A percentile compares a stretch with the other conserved stretches of the same genome.
These are phyloP conservation scores for Mayetiola destructor DNA, from an alignment of 2,888 invertebrate species.

Conservation along the genomic window DNA sequence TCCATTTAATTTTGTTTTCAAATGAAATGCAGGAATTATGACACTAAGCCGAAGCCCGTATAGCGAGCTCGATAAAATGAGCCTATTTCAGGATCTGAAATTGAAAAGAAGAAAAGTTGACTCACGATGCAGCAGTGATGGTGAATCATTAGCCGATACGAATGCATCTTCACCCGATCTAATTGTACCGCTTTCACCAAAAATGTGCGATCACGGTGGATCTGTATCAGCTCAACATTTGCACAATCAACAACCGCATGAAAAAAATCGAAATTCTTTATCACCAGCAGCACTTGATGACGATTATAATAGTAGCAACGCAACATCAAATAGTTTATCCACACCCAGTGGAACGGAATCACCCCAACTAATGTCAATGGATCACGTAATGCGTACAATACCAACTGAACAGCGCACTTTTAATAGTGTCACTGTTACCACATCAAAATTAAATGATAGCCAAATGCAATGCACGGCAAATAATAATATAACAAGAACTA, in stretches of 20 bases:
- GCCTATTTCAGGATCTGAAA: conserved; percentile 97
- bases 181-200: conserved; percentile 68
- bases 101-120: conserved; percentile 95
- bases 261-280: conserved; percentile 6
- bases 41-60: conserved; percentile 94
- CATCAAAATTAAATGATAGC: neutral
- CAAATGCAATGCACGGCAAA: neutral
- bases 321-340: neutral
- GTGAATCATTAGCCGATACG: conserved; percentile 88
- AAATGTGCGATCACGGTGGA: conserved; percentile 43
- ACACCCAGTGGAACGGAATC: neutral
- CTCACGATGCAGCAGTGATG: conserved; percentile 92
- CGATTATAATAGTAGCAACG: conserved; percentile 15
- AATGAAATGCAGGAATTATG: conserved; percentile 68
- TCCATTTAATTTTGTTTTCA: neutral
- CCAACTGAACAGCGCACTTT: neutral
- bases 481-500: neutral
- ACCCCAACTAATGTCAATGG: neutral
- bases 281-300: conserved; percentile 9
- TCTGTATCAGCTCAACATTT: conserved; percentile 24
- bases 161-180: conserved; percentile 85
- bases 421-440: neutral
- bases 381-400: neutral
- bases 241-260: conserved; percentile 24
- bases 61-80: conserved; percentile 92